Percentiles rank a stretch among this genome's conserved stretches.
These are phyloP conservation scores for Liodrosophila aerea DNA, from an alignment of 2,888 invertebrate species.

Conservation along the genomic window DNA sequence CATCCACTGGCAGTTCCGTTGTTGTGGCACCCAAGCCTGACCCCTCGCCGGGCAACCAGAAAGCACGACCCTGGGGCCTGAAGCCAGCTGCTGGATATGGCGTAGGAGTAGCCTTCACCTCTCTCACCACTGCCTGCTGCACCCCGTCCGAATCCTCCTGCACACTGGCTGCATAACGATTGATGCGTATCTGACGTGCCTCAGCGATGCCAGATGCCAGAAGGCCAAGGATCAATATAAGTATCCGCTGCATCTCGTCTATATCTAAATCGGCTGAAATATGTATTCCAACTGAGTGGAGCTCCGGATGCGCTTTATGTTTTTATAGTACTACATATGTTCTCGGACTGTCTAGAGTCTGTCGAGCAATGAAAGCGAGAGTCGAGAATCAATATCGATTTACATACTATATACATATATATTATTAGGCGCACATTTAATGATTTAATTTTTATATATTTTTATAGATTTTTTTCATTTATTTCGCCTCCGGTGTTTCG, in stretches of 20 bases:
- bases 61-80: conserved; percentile 68
- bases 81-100: conserved; percentile 73
- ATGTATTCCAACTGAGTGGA: conserved; percentile 52
- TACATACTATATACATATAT: conserved; percentile 26
- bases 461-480: conserved; percentile 29
- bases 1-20: conserved; percentile 49
- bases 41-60: conserved; percentile 63
- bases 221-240: conserved; percentile 35
- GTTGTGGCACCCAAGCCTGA: conserved; percentile 51
- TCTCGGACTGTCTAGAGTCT: conserved; percentile 57
- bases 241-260: conserved; percentile 43
- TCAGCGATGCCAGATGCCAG: conserved; percentile 40
- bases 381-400: conserved; percentile 40
- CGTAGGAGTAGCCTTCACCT: conserved; percentile 48
- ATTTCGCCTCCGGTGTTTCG: conserved; percentile 51
- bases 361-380: conserved; percentile 60
- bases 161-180: conserved; percentile 68
- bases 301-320: conserved; percentile 32
- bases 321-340: conserved; percentile 61
- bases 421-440: conserved; percentile 69
- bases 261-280: conserved; percentile 34
- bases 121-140: conserved; percentile 51
- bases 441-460: conserved; percentile 66
- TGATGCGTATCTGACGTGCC: conserved; percentile 73
- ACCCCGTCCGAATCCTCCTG: conserved; percentile 64